A percentile compares a stretch with the other conserved stretches of the same genome.
Evolutionary conservation across 2,888 invertebrate genomes (phyloP).

Genomic region (Epirrhoe tristata): DNA sequence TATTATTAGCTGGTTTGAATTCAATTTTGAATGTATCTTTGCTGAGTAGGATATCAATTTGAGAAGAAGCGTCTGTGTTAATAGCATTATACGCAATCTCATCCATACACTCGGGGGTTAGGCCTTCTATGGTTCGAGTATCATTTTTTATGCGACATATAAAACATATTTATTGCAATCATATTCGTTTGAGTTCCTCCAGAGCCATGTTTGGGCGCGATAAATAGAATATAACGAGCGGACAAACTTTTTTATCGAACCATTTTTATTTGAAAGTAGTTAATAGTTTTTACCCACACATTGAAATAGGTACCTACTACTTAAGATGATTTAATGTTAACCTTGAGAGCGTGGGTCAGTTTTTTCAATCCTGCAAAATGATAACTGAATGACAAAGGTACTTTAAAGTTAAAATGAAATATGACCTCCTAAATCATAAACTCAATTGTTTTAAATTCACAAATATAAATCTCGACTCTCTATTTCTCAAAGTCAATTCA

Average conservation of each 20-base stretch:
- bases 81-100: conserved; percentile 86
- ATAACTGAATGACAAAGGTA: not conserved
- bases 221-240: conserved; percentile 71
- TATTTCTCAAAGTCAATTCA: conserved; percentile 7
- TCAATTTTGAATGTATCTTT: conserved; percentile 53
- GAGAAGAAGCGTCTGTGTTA: conserved; percentile 86
- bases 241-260: conserved; percentile 59
- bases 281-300: conserved; percentile 39
- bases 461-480: not conserved
- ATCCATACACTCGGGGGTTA: conserved; percentile 84
- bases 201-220: conserved; percentile 73
- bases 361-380: not conserved
- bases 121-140: conserved; percentile 77
- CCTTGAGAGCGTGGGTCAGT: not conserved
- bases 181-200: conserved; percentile 81
- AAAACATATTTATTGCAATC: conserved; percentile 85
- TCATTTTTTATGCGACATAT: conserved; percentile 85
- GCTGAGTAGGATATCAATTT: conserved; percentile 80
- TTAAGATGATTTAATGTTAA: conserved; percentile 10
- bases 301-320: conserved; percentile 20
- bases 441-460: not conserved
- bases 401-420: not conserved
- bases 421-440: not conserved
- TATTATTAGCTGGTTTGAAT: conserved; percentile 48
- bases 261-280: conserved; percentile 45